A percentile compares a stretch with the other conserved stretches of the same genome.
Evolutionary conservation across 2,888 invertebrate genomes (phyloP).

Genomic region (Lepidochitona cinerea): DNA sequence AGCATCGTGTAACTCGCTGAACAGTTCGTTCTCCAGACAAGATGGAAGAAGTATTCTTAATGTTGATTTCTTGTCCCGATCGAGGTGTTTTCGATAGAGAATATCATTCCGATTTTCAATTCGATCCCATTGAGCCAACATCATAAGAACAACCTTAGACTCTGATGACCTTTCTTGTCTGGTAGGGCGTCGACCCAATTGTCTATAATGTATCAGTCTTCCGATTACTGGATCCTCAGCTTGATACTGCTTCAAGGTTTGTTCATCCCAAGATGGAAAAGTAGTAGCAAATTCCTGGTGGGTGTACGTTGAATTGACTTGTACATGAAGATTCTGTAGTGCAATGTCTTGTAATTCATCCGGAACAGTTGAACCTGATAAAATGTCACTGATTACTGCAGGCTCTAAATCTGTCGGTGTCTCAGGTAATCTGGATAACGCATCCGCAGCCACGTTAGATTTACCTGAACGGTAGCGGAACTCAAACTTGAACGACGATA

Average conservation of each 20-base stretch:
- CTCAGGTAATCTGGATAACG: constrained; percentile 18
- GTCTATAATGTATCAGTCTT: too few species aligned
- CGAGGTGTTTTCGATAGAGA: too few species aligned
- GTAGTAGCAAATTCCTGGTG: too few species aligned
- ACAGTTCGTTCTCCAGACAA: background rate
- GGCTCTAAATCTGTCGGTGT: too few species aligned
- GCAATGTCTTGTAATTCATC: too few species aligned
- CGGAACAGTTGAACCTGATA: too few species aligned
- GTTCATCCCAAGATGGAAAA: background rate
- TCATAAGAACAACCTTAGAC: background rate
- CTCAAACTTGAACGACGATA: constrained; percentile 19
- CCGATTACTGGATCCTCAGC: too few species aligned
- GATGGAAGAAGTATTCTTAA: background rate
- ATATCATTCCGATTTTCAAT: background rate
- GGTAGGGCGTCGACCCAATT: too few species aligned
- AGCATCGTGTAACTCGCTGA: background rate
- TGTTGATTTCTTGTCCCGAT: background rate
- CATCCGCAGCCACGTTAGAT: constrained; percentile 19
- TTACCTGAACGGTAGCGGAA: constrained; percentile 18
- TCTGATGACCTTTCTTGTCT: too few species aligned
- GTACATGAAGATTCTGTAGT: too few species aligned
- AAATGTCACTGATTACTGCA: too few species aligned
- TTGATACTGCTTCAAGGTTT: background rate
- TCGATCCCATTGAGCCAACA: constrained; percentile 4
- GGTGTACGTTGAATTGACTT: too few species aligned